phyloP scores from a whole-genome alignment of 1,140 invertebrate genomes.

The Gonioctena quinquepunctata region DNA sequence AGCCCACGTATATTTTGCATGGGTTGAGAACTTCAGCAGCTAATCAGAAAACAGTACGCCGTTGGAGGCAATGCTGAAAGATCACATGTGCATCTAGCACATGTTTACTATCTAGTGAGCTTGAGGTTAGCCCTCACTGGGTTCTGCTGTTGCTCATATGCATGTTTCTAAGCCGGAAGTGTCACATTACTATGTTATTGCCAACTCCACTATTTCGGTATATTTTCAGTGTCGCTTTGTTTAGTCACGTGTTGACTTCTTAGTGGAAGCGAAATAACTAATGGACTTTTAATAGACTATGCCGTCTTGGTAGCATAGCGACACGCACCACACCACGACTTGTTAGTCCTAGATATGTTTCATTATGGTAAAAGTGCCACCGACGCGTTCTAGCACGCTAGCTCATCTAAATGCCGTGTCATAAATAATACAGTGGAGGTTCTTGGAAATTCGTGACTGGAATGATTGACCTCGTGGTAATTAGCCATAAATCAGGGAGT shows the following conservation, averaged over 20 bases:
- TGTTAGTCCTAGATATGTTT: slow-evolving; percentile 32
- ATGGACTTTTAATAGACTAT: slow-evolving; percentile 28
- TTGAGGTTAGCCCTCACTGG: too few relatives aligned
- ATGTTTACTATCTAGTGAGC: too few relatives aligned
- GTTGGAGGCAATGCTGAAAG: too few relatives aligned
- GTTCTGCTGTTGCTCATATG: too few relatives aligned
- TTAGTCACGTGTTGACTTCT: slow-evolving; percentile 23
- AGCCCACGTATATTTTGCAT: too few relatives aligned
- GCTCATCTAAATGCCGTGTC: slow-evolving; percentile 40
- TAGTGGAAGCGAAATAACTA: slow-evolving; percentile 26
- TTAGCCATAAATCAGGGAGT: slow-evolving; percentile 28
- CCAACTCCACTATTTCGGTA: too few relatives aligned
- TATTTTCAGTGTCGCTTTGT: slow-evolving; percentile 24
- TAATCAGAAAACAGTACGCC: too few relatives aligned
- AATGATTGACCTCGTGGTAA: slow-evolving; percentile 34
- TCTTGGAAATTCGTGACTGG: slow-evolving; percentile 24
- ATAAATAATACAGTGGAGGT: slow-evolving; percentile 42
- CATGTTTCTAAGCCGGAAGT: too few relatives aligned
- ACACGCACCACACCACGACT: slow-evolving; percentile 18
- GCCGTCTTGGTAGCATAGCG: background rate
- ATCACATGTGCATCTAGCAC: too few relatives aligned
- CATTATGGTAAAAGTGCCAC: slow-evolving; percentile 41
- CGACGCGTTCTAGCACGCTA: slow-evolving; percentile 32
- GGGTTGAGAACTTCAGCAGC: too few relatives aligned
- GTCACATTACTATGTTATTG: too few relatives aligned